Conservation (phyloP, 2,113 vertebrate species). For the Porphyrio hochstetteri region DNA sequence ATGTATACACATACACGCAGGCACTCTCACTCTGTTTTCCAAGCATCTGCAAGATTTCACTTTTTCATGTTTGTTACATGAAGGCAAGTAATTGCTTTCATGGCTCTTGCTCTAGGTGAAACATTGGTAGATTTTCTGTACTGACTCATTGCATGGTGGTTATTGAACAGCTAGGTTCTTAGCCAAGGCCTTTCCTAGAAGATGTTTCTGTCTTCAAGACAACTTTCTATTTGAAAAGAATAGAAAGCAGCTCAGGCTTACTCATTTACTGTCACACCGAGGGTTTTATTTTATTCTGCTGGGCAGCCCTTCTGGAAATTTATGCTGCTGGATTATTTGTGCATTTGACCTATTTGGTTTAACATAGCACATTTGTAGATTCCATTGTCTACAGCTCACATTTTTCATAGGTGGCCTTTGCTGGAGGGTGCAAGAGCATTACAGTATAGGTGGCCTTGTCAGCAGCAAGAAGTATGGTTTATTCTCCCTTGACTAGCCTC, state of each 20-base stretch:
- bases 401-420: neutral
- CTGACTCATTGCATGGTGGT: neutral
- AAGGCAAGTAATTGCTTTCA: neutral
- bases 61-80: neutral
- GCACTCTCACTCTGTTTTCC: neutral
- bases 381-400: neutral
- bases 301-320: neutral
- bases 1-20: neutral
- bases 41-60: neutral
- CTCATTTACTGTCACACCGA: neutral
- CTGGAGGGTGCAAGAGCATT: neutral
- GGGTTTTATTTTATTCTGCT: neutral
- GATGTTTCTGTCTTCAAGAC: neutral
- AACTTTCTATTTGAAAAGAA: neutral
- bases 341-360: neutral
- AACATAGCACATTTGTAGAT: neutral
- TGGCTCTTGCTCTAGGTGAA: neutral
- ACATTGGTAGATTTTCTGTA: neutral
- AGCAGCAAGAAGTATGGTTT: neutral
- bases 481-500: neutral
- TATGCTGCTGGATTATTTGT: neutral
- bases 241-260: neutral
- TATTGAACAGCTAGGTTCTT: neutral
- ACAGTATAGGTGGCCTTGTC: neutral
- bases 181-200: neutral